Base-by-base conservation (phyloP, 2,888 invertebrate genomes). In the Aelia acuminata region DNA sequence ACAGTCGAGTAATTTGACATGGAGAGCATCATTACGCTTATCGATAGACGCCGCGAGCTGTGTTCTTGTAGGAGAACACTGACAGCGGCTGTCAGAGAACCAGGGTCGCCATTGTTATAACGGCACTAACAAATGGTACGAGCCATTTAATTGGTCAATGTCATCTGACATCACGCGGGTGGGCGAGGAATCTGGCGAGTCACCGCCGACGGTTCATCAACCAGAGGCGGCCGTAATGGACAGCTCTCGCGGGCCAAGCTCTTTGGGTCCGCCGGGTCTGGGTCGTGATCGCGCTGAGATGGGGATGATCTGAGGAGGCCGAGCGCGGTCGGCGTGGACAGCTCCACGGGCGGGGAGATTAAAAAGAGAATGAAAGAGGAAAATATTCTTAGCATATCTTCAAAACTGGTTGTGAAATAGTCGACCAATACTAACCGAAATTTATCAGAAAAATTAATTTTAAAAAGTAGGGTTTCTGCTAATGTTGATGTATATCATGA, bases 141-240 rank as follows among this genome's bases (percentile, higher is more conserved):
- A 80, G 80, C 80, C 80, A 43, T 80, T 80, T 80, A 80, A 80
- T 80, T 80, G 80, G 80, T 80, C 80, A 80, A 80, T 80, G 80
- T 80, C 80, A 80, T 80, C 80, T 47, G 80, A 80, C 80, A 80
- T 80, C 80, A 80, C 80, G 80, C 80, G 80, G 80, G 80, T 80
- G 80, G 80, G 80, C 80, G 80, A 80, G 43, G 80, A 47, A 80
- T 80, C 80, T 80, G 80, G 43, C 80, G 43, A 80, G 80, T 80
- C 80, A 80, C 43, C 22, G 80, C 43, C 10, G 80, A 43, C 80
- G 13, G 80, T 47, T 80, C 63, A 70, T 70, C 63, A 70, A 70
- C 63, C 63, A 70, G 18, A 70, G 18, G 1, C 31, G 63, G 31
- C 26, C 13, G 63, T 70, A 70, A 70, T 70, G 63, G 63, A 70